A percentile compares a stretch with the other conserved stretches of the same genome.
Evolutionary conservation across 2,797 vertebrate species (phyloP).

Genomic region (Carapus acus): DNA sequence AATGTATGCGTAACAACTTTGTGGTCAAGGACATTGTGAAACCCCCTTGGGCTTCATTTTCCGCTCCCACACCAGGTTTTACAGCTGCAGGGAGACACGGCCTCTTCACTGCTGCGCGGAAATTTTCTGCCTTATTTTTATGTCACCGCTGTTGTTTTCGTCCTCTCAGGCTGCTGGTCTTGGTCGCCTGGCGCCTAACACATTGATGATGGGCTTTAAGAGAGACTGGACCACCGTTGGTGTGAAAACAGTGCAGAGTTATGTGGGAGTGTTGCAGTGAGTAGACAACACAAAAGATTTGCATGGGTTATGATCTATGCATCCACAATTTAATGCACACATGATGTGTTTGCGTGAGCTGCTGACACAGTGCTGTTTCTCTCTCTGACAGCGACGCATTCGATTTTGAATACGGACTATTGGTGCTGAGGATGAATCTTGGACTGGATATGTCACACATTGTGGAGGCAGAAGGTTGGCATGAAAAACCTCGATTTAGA

Average conservation of each 20-base stretch:
- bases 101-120: constrained; percentile 7
- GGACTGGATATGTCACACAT: constrained; percentile 90
- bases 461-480: constrained; percentile 86
- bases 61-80: constrained; percentile 8
- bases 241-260: constrained; percentile 75
- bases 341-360: no score
- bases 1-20: constrained; percentile 24
- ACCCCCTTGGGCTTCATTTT: constrained; percentile 10
- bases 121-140: constrained; percentile 16
- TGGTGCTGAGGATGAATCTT: constrained; percentile 83
- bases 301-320: no score
- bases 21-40: constrained; percentile 19
- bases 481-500: not conserved
- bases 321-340: no score
- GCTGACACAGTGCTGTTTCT: constrained; percentile 3
- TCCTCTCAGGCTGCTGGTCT: constrained; percentile 82
- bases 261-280: constrained; percentile 94
- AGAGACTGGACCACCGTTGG: constrained; percentile 81
- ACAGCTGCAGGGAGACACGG: constrained; percentile 1
- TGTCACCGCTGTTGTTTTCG: constrained; percentile 2
- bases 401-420: constrained; percentile 88
- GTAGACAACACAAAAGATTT: constrained; percentile 61
- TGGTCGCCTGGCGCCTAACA: constrained; percentile 94
- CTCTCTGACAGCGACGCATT: constrained; percentile 81
- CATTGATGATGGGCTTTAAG: constrained; percentile 91